Percentiles rank a stretch among this genome's conserved stretches.
phyloP scores from a whole-genome alignment of 2,797 vertebrate species.

The Danio albolineatus region DNA sequence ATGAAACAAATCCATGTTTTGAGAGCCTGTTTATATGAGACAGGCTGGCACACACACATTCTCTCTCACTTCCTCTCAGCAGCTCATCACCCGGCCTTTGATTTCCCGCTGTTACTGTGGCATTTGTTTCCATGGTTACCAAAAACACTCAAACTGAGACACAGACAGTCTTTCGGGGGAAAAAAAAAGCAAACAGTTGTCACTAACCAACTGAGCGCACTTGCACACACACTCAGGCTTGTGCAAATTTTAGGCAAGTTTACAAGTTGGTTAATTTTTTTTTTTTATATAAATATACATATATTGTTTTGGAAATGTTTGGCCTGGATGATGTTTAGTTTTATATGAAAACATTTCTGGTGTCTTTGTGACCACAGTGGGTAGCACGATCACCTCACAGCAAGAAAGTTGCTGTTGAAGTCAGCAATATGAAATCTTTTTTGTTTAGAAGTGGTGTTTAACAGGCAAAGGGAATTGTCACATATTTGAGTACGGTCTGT shows the following conservation, averaged over 20 bases:
- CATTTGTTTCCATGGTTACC: constrained; percentile 50
- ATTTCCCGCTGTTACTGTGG: constrained; percentile 49
- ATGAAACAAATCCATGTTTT: constrained; percentile 37
- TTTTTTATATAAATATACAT: not conserved
- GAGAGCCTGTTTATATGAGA: constrained; percentile 37
- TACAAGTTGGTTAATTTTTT: not conserved
- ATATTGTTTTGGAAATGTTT: not conserved
- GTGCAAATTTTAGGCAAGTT: not conserved
- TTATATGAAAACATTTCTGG: not conserved
- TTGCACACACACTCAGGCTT: not conserved
- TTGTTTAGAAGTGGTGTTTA: no score
- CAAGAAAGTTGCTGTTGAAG: no score
- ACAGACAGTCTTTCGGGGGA: constrained; percentile 22
- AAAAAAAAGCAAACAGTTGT: constrained; percentile 26
- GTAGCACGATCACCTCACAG: no score
- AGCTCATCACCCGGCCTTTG: constrained; percentile 33
- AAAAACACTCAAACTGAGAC: constrained; percentile 45
- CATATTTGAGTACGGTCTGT: no score
- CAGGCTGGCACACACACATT: not conserved
- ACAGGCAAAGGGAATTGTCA: no score
- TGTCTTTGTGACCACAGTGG: no score
- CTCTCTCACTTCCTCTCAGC: constrained; percentile 41
- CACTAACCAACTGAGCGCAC: constrained; percentile 18
- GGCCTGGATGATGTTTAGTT: not conserved
- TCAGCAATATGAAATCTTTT: no score